A percentile compares a stretch with the other conserved stretches of the same genome.
Evolutionary conservation across 2,113 vertebrate species (phyloP).

Genomic region (Romanogobio albipinnatus): DNA sequence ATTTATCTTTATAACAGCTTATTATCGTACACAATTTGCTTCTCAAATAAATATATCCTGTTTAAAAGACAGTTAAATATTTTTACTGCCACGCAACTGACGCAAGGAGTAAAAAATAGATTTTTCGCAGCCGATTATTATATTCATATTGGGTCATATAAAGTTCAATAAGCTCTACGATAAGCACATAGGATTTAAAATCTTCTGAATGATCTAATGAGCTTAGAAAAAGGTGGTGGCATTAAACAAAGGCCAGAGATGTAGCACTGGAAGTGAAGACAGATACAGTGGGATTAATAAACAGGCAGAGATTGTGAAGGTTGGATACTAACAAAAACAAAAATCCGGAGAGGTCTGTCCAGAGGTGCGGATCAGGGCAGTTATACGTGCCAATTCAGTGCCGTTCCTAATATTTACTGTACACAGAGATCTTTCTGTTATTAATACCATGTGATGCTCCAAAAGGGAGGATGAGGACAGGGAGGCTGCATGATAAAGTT

Average conservation of each 20-base stretch:
- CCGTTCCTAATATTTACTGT: conserved; percentile 13
- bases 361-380: neutral
- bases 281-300: neutral
- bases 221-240: neutral
- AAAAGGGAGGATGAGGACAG: neutral
- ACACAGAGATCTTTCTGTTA: conserved; percentile 7
- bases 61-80: neutral
- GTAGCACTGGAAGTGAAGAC: neutral
- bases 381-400: neutral
- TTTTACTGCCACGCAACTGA: neutral
- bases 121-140: neutral
- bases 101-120: neutral
- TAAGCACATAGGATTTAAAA: neutral
- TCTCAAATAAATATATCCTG: no score
- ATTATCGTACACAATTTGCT: no score
- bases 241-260: conserved; percentile 2
- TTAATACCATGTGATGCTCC: conserved; percentile 5
- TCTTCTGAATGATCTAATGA: neutral
- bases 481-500: neutral
- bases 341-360: neutral
- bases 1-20: no score
- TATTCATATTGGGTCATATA: neutral
- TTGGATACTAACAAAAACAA: no score
- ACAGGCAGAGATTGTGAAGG: neutral
- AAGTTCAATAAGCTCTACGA: neutral